Evolutionary conservation across 2,888 invertebrate species (phyloP).

Genomic region (Aporophyla lueneburgensis): DNA sequence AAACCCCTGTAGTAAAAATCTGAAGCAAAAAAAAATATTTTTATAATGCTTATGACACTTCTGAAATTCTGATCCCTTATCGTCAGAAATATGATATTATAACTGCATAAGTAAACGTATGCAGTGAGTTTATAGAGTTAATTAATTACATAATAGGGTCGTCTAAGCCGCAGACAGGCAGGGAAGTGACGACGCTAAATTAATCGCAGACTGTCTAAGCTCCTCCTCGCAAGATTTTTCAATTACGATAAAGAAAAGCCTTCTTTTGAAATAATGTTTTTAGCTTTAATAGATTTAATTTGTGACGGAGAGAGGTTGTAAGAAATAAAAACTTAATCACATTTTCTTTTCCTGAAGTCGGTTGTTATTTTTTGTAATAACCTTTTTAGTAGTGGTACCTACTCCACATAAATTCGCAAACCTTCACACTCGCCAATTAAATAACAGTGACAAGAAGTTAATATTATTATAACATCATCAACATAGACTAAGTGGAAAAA

Average conservation of each 20-base stretch:
- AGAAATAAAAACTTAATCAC: too few species aligned
- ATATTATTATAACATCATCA: too few species aligned
- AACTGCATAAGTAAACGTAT: neutral
- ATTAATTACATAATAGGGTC: constrained; percentile 20
- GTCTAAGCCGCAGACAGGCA: constrained; percentile 28
- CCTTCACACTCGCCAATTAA: too few species aligned
- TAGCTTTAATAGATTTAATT: neutral
- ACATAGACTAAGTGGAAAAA: too few species aligned
- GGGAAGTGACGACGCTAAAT: constrained; percentile 10
- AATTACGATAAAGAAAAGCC: neutral
- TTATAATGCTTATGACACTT: neutral
- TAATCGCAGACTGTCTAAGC: constrained; percentile 4
- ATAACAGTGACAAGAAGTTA: too few species aligned
- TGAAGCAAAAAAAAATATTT: neutral
- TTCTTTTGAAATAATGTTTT: neutral
- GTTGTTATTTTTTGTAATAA: too few species aligned
- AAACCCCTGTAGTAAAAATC: neutral
- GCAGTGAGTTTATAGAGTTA: neutral
- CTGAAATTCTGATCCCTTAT: neutral
- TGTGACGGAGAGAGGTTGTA: neutral
- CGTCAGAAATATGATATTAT: neutral
- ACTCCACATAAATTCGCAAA: too few species aligned
- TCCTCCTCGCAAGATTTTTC: constrained; percentile 11
- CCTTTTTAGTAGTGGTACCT: too few species aligned
- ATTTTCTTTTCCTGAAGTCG: too few species aligned